phyloP scores from a whole-genome alignment of 2,888 invertebrate genomes.

The Halocaridina rubra region DNA sequence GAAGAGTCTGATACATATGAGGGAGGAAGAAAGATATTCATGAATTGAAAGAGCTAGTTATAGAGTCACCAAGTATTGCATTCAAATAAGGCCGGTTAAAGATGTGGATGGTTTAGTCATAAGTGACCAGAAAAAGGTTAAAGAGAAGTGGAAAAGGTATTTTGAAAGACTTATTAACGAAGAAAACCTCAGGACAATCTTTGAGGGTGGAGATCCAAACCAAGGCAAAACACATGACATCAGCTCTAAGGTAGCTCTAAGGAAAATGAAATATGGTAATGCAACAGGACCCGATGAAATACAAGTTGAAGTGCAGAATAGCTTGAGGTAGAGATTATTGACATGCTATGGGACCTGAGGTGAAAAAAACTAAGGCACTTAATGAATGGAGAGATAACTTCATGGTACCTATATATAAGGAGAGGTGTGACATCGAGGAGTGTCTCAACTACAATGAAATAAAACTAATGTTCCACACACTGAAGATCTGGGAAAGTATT shows the following conservation, averaged over 20 bases:
- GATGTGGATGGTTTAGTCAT: not conserved
- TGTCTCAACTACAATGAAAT: not conserved
- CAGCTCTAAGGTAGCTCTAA: too few species aligned
- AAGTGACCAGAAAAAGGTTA: not conserved
- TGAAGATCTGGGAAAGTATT: not conserved
- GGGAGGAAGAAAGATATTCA: not conserved
- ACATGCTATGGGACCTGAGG: too few species aligned
- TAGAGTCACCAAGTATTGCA: not conserved
- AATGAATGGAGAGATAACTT: not conserved
- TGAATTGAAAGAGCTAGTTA: not conserved
- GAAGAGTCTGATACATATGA: too few species aligned
- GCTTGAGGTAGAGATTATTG: too few species aligned
- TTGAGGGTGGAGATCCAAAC: too few species aligned
- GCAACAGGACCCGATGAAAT: too few species aligned
- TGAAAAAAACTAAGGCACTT: too few species aligned
- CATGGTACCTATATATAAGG: not conserved
- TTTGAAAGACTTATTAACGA: not conserved
- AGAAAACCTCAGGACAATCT: too few species aligned
- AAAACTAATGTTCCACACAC: not conserved
- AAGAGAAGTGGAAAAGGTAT: not conserved
- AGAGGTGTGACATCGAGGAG: not conserved
- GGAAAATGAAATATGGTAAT: too few species aligned
- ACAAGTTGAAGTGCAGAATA: too few species aligned
- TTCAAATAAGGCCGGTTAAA: too few species aligned
- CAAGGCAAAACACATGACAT: too few species aligned